phyloP scores from a whole-genome alignment of 2,797 vertebrate species.

The Threskiornis aethiopicus region DNA sequence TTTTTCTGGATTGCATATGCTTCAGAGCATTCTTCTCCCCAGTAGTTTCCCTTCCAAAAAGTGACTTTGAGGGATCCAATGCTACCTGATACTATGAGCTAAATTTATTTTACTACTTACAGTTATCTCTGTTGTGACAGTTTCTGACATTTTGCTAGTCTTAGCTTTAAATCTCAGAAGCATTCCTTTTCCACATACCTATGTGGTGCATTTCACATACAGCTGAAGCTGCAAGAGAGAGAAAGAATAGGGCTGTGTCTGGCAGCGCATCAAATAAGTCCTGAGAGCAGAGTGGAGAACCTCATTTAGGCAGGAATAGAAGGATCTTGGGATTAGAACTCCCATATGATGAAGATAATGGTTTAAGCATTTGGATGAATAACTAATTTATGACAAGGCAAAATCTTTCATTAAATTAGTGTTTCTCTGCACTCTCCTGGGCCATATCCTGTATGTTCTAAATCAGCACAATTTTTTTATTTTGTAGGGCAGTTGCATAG shows the following conservation, averaged over 20 bases:
- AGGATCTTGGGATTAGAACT: neutral
- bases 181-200: neutral
- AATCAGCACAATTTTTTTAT: neutral
- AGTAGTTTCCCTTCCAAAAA: neutral
- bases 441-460: neutral
- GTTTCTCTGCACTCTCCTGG: neutral
- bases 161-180: neutral
- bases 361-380: neutral
- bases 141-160: neutral
- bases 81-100: neutral
- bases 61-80: neutral
- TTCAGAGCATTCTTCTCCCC: neutral
- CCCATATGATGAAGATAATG: neutral
- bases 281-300: neutral
- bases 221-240: neutral
- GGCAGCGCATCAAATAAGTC: neutral
- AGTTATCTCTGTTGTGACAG: neutral
- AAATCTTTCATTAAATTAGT: neutral
- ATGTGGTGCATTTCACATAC: neutral
- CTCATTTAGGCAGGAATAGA: neutral
- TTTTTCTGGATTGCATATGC: neutral
- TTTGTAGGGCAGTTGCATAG: neutral
- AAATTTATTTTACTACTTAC: neutral
- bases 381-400: neutral
- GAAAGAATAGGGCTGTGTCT: neutral